These are phyloP conservation scores for Therioaphis trifolii DNA, from an alignment of 2,888 invertebrate species.

Conservation along the genomic window DNA sequence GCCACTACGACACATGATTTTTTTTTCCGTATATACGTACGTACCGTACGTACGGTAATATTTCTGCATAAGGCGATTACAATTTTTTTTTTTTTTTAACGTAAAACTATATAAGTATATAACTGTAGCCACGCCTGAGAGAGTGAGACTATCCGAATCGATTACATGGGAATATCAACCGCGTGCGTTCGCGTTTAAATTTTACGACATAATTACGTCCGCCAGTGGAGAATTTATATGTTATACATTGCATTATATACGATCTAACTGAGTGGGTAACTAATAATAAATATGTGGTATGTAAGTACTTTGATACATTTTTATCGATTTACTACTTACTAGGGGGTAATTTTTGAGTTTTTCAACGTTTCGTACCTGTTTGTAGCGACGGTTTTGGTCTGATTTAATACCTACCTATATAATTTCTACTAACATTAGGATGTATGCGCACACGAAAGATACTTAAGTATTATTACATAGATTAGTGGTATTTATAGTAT, in stretches of 20 bases:
- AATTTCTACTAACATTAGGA: neutral
- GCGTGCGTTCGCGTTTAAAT: slow-evolving; percentile 20
- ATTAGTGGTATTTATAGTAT: neutral
- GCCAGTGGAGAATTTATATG: too few relatives aligned
- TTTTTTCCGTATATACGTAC: neutral
- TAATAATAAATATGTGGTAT: too few relatives aligned
- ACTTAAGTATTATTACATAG: neutral
- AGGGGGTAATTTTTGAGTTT: neutral
- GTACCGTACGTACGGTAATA: neutral
- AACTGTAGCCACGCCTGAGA: slow-evolving; percentile 20
- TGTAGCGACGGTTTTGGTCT: neutral
- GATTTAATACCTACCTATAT: neutral
- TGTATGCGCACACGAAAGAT: neutral
- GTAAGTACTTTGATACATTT: too few relatives aligned
- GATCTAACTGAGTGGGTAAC: too few relatives aligned
- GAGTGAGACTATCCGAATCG: neutral
- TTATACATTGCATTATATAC: too few relatives aligned
- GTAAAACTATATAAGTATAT: neutral
- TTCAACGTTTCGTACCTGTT: neutral
- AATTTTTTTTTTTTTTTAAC: neutral
- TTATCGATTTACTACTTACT: slow-evolving; percentile 1
- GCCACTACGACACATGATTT: slow-evolving; percentile 26
- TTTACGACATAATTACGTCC: slow-evolving; percentile 43
- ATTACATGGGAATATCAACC: slow-evolving; percentile 10
- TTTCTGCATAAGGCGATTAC: neutral